Evolutionary conservation across 2,113 vertebrate genomes (phyloP).

Genomic region (Neopipo cinnamomea): DNA sequence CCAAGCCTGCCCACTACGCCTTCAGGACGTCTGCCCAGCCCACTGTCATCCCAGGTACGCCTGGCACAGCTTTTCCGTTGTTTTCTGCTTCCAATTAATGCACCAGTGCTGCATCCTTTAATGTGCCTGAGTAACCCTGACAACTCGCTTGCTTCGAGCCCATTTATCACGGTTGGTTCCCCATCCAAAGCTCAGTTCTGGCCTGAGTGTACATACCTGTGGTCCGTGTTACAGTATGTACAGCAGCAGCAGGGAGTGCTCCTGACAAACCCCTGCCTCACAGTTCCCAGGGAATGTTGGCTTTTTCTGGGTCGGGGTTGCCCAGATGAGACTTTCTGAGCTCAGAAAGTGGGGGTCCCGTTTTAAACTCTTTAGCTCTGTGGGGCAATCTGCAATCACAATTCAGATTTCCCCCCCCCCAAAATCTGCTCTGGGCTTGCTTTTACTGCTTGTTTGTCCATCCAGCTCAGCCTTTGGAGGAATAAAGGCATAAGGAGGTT

Average conservation of each 20-base stretch:
- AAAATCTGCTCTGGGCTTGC: neutral
- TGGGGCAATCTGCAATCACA: neutral
- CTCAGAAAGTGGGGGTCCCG: rapidly evolving
- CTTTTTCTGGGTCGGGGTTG: neutral
- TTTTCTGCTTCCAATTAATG: slow-evolving; percentile 73
- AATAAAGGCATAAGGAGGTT: neutral
- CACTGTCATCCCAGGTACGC: slow-evolving; percentile 89
- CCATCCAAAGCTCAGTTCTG: slow-evolving; percentile 63
- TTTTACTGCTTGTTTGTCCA: neutral
- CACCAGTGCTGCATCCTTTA: slow-evolving; percentile 67
- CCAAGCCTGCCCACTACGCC: slow-evolving; percentile 81
- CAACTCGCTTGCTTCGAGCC: slow-evolving; percentile 77
- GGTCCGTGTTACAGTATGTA: neutral
- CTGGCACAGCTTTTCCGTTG: neutral
- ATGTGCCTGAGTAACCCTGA: slow-evolving; percentile 72
- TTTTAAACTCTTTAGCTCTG: neutral
- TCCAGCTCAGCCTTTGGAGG: neutral
- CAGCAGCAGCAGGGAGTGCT: neutral
- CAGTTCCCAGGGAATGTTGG: neutral
- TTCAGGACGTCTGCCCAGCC: slow-evolving; percentile 88
- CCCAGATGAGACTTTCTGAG: neutral
- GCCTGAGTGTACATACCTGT: slow-evolving; percentile 34
- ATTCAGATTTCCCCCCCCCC: neutral
- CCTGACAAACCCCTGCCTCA: neutral
- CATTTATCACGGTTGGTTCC: slow-evolving; percentile 31